phyloP scores from a whole-genome alignment of 2,888 invertebrate species.

The Dascillus cervinus region DNA sequence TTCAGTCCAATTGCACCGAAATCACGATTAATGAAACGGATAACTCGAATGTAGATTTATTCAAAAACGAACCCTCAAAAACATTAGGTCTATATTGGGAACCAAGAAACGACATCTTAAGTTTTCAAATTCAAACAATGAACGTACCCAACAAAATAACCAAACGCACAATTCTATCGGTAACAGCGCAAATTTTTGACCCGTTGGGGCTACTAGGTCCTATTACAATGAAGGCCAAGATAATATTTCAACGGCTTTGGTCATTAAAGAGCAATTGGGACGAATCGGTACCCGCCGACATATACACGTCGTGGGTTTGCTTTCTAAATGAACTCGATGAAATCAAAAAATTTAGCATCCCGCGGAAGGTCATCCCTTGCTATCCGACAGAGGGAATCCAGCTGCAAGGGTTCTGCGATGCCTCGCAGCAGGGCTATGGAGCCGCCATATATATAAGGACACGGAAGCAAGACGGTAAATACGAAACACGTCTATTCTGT shows the following conservation, averaged over 20 bases:
- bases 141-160: constrained; percentile 1
- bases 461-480: constrained; percentile 1
- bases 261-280: constrained; percentile 3
- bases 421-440: constrained; percentile 4
- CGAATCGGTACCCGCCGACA: constrained; percentile 1
- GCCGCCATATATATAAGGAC: constrained; percentile 22
- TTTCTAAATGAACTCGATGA: background rate
- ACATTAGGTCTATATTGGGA: constrained; percentile 8
- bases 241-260: constrained; percentile 1
- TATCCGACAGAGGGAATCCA: constrained; percentile 1
- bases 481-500: constrained; percentile 1
- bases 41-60: constrained; percentile 1
- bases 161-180: constrained; percentile 1
- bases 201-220: constrained; percentile 3
- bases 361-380: background rate
- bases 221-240: background rate
- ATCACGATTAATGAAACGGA: background rate
- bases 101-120: constrained; percentile 1
- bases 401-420: constrained; percentile 11
- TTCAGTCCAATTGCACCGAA: constrained; percentile 4
- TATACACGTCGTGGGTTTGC: background rate
- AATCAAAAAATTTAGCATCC: background rate
- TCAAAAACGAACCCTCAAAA: constrained; percentile 2
- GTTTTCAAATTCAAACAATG: background rate
- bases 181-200: constrained; percentile 1